Evolutionary conservation across 2,888 invertebrate species (phyloP), one percentile per base, ranked within the genome.

Genomic region (Andrena dorsata): DNA sequence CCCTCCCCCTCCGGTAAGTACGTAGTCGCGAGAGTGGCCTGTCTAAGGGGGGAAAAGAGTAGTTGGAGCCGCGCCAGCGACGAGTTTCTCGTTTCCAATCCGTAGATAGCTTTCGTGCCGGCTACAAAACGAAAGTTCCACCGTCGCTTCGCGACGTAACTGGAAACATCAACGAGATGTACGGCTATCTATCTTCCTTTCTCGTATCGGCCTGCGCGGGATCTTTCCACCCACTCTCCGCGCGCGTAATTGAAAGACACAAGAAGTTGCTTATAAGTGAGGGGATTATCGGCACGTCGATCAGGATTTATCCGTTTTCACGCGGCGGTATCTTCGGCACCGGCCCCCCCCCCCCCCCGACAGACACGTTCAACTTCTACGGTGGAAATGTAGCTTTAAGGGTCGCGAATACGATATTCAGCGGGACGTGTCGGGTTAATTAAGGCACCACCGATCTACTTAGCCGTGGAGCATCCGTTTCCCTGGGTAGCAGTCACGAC

Each of bases 41-140:
- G 82, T 76, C 84, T 60, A 66, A 79, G 61, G 64, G 68, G 68
- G 26, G 47, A 35, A 70, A 28, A 64, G 51, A 5, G 74, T 56
- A 69, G 76, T 77, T 86, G 86, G 86, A 84, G 73, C 69, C 68
- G 77, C 66, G 86, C 85, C 86, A 83, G 63, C 63, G 56, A 63
- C 79, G 76, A 83, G 84, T 85, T 83, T 77, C 86, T 63, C 85
- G 69, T 86, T 86, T 86, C 83, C 86, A 86, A 86, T 86, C 86
- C 83, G 86, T 85, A 77, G 85, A 82, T 86, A 86, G 86, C 86
- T 81, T 84, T 74, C 82, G 69, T 71, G 74, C 70, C 41, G 82
- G 84, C 75, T 75, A 68, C 84, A 80, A 84, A 84, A 84, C 82
- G 86, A 80, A 84, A 86, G 64, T 84, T 86, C 66, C 71, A 41